phyloP scores from a whole-genome alignment of 1,140 invertebrate species.

The Palaemon carinicauda region DNA sequence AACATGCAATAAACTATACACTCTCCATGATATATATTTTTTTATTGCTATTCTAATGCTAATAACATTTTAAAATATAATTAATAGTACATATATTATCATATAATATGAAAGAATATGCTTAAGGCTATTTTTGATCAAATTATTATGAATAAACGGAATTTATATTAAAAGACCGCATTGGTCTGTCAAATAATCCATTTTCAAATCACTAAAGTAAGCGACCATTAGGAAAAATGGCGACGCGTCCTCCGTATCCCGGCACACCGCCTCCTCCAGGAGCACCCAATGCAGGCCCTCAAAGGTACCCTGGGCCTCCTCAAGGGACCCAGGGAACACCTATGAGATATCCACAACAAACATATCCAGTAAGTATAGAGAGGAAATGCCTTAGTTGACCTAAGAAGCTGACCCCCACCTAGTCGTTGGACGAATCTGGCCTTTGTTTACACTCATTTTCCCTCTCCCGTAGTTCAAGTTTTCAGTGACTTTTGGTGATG shows the following conservation, averaged over 20 bases:
- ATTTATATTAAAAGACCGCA: too few species aligned
- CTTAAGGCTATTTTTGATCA: too few species aligned
- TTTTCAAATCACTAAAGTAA: neutral
- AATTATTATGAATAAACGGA: too few species aligned
- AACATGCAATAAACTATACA: too few species aligned
- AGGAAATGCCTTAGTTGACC: neutral
- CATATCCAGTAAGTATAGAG: conserved; percentile 41
- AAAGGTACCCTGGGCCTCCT: conserved; percentile 42
- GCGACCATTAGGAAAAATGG: conserved; percentile 26
- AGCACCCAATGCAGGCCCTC: conserved; percentile 41
- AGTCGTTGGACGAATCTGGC: neutral
- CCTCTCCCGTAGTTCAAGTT: too few species aligned
- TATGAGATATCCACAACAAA: conserved; percentile 53
- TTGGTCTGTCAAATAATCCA: too few species aligned
- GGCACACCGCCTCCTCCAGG: conserved; percentile 57
- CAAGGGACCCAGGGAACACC: conserved; percentile 47
- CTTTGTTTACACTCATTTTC: neutral
- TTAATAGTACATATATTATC: too few species aligned
- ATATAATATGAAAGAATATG: too few species aligned
- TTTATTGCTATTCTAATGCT: neutral
- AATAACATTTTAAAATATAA: neutral
- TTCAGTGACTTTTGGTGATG: too few species aligned
- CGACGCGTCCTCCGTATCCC: conserved; percentile 57
- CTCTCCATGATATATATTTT: neutral
- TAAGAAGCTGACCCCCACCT: neutral